Base-by-base conservation (phyloP, 2,888 invertebrate genomes). In the Orchestes rusci region DNA sequence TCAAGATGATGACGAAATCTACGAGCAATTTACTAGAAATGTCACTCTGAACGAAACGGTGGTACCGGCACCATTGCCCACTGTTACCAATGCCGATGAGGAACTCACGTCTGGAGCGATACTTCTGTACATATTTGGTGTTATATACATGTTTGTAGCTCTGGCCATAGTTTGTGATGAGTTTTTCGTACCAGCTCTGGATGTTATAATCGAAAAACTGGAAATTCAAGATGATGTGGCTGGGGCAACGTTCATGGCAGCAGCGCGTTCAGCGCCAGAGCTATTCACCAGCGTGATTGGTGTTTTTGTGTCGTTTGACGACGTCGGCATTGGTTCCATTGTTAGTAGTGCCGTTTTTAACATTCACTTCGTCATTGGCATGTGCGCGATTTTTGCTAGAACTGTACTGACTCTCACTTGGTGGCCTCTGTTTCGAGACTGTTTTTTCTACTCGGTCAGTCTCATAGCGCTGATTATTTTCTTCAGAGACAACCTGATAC, bases 161-260 rank as follows among this genome's bases (percentile, higher is more conserved):
- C 78, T 97, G 65, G 97, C 97, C 54, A 91, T 97, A 67, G 96
- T 97, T 59, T 97, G 97, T 77, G 97, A 97, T 73, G 96, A 97
- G 76, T 97, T 96, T 77, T 97, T 97, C 79, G 96, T 97, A 62
- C 97, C 97, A 48, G 79, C 95, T 54, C 77, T 97, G 67, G 95
- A 94, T 73, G 95, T 95, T 59, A 95, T 95, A 75, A 96, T 93
- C 69, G 93, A 95, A 72, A 85, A 89, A 71, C 74, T 96, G 60
- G 85, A 82, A 61, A 92, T 97, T 65, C 62, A 62, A 45, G 94
- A 95, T 74, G 96, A 97, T 71, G 96, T 97, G 51, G 96, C 96
- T 55, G 96, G 96, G 39, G 96, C 96, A 54, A 97, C 96, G 3
- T 97, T 97, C 74, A 97, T 97, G 96, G 96, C 96, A 36, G 97